Percentiles rank a stretch among this genome's conserved stretches.
Evolutionary conservation across 2,888 invertebrate species (phyloP).

Genomic region (Acanthosoma haemorrhoidale): DNA sequence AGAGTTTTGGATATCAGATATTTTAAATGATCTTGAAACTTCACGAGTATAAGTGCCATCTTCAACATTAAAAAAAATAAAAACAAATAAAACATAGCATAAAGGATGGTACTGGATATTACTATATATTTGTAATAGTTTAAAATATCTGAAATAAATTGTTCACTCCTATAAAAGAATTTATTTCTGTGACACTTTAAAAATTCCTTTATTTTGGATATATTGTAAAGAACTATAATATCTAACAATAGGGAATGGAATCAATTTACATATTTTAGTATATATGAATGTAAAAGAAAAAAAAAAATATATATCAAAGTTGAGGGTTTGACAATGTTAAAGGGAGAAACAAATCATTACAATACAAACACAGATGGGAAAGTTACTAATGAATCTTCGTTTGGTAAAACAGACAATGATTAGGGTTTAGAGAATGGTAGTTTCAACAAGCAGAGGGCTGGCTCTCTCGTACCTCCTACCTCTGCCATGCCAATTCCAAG

Average conservation of each 20-base stretch:
- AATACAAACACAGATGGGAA: neutral
- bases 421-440: neutral
- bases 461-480: too few relatives aligned
- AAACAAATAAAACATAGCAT: neutral
- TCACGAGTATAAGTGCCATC: conserved; percentile 16
- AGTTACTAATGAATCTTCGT: neutral
- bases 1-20: neutral
- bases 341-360: neutral
- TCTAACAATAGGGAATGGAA: conserved; percentile 29
- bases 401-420: neutral
- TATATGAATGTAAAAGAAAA: neutral
- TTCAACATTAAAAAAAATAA: neutral
- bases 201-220: conserved; percentile 11
- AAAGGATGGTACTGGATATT: conserved; percentile 13
- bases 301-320: neutral
- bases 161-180: conserved; percentile 24
- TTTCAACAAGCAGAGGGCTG: neutral
- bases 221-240: conserved; percentile 22
- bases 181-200: conserved; percentile 24
- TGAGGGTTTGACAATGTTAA: neutral
- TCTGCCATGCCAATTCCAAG: neutral
- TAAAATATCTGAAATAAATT: conserved; percentile 1
- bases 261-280: conserved; percentile 22
- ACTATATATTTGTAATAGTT: neutral
- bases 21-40: neutral